Evolutionary conservation across 2,797 vertebrate species (phyloP), one percentile per base, ranked within the genome.

Genomic region (Ataeniobius toweri): DNA sequence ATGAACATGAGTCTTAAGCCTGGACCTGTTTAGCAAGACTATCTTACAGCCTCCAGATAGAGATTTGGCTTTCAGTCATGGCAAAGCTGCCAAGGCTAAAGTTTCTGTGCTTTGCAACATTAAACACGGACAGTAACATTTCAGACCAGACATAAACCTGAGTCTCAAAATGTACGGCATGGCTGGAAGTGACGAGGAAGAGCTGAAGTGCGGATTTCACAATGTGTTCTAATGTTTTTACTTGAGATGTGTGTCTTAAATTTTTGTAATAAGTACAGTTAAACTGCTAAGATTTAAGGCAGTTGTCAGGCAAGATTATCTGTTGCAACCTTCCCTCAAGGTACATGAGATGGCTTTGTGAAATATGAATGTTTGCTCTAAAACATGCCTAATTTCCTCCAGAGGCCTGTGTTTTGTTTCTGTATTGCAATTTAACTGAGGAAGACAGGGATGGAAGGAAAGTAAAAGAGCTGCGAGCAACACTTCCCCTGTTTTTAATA

Each of bases 11-110:
- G 83, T 90, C 81, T 81, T 77, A 71, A 87, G 89, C 88, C 88
- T 95, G 91, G 89, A 91, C 79, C 83, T 90, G 84, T 82, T 93
- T 94, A 88, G 88, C 84, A 83, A 86, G 88, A 89, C 89, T 85
- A 86, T 88, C 88, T 91, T 83, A 79, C 85, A 87, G 88, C 68
- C 85, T 86, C 83, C 77, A 89, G 90, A 91, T 91, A 91, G 85
- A 91, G 85, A 89, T 74, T 84, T 91, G 89, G 89, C 93, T 78
- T 53, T 59, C 53, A 41, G 50, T 59, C 67, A 41, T 24, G 48
- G 79, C 28, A 46, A 58, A 68, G 78, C 79, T 92, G 86, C 92
- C 91, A 93, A 89, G 86, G 89, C 36, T 82, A 86, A 83, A 58
- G 83, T 92, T 91, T 92, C 86, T 84, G 75, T 53, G 76, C 88